Percentiles rank a stretch among this genome's conserved stretches.
phyloP scores from a whole-genome alignment of 2,797 vertebrate genomes.

The Betta splendens region DNA sequence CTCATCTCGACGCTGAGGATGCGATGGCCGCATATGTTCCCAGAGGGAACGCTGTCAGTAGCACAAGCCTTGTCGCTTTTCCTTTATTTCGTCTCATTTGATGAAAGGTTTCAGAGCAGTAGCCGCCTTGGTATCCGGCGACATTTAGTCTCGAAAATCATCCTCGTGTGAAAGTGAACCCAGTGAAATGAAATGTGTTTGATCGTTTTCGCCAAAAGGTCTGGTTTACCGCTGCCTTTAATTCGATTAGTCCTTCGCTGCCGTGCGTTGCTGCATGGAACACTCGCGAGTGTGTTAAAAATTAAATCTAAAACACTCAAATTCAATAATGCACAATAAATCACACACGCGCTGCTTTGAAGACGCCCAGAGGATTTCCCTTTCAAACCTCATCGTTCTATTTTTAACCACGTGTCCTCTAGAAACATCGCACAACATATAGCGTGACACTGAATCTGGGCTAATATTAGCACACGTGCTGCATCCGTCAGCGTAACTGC shows the following conservation, averaged over 20 bases:
- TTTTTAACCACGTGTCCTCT: not conserved
- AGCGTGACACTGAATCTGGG: not conserved
- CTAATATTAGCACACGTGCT: not conserved
- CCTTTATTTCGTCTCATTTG: too few species aligned
- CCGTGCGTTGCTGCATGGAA: not conserved
- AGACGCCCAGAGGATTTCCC: too few species aligned
- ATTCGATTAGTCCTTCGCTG: not conserved
- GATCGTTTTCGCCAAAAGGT: constrained; percentile 7
- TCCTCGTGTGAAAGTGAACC: not conserved
- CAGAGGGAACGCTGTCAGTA: not conserved
- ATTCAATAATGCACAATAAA: too few species aligned
- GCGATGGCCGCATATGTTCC: constrained; percentile 1
- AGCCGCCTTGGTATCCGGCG: not conserved
- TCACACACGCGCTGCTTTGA: too few species aligned
- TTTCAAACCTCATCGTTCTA: not conserved
- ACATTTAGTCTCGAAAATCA: not conserved
- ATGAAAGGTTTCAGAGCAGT: not conserved
- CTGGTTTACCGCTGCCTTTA: not conserved
- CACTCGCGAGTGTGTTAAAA: too few species aligned
- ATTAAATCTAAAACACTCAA: too few species aligned
- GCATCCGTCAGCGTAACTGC: not conserved
- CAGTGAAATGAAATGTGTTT: not conserved
- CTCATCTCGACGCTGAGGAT: not conserved
- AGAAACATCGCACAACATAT: not conserved
- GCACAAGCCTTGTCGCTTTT: too few species aligned